Evolutionary conservation across 2,888 invertebrate genomes (phyloP).

Genomic region (Oligia latruncula): DNA sequence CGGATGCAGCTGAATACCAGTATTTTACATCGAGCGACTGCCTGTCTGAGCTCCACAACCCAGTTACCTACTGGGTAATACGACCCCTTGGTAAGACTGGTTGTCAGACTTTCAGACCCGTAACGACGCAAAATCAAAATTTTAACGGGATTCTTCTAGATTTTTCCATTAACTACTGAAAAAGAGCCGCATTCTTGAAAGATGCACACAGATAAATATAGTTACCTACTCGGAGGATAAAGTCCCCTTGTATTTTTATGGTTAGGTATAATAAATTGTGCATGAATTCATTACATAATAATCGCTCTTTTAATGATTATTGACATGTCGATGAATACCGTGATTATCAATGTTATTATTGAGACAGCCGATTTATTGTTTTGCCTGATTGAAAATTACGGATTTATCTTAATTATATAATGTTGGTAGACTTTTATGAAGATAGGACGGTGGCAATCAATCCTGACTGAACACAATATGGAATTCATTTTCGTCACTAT

Average conservation of each 20-base stretch:
- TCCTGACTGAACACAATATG: background rate
- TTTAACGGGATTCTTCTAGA: background rate
- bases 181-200: background rate
- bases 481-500: background rate
- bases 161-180: background rate
- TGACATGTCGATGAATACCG: background rate
- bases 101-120: too few species aligned
- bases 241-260: slow-evolving; percentile 8
- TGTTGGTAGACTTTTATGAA: background rate
- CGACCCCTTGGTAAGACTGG: too few species aligned
- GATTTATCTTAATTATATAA: background rate
- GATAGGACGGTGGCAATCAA: too few species aligned
- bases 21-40: too few species aligned
- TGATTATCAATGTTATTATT: background rate
- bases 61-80: too few species aligned
- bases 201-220: too few species aligned
- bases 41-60: too few species aligned
- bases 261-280: background rate
- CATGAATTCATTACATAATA: background rate
- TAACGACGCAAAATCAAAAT: too few species aligned
- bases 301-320: background rate
- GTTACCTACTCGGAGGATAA: background rate
- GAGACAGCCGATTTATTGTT: background rate
- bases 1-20: too few species aligned
- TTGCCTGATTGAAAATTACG: background rate